Base-by-base conservation (phyloP, 2,797 vertebrate genomes). In the Megaceryle alcyon region DNA sequence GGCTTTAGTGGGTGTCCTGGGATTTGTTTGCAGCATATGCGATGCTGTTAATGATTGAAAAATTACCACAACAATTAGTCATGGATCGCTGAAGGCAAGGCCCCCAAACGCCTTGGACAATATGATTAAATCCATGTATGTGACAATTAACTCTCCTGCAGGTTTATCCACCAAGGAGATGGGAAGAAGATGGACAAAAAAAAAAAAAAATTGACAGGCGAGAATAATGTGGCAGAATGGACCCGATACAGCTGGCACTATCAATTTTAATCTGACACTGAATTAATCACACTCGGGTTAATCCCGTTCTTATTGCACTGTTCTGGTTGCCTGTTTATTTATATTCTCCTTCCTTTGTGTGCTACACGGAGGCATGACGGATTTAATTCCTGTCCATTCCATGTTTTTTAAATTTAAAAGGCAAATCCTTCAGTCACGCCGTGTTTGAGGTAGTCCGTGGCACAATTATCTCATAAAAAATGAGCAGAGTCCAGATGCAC, bases 71-170 rank as follows among this genome's bases (percentile, higher is more conserved):
- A 97, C 98, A 98, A 98, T 99, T 98, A 98, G 98, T 98, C 98
- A 98, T 88, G 98, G 98, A 98, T 98, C 94, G 95, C 98, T 98
- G 98, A 96, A 97, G 98, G 98, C 98, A 97, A 96, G 96, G 97
- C 96, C 98, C 97, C 97, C 92, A 46, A 98, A 97, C 95, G 80
- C 98, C 96, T 94, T 82, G 97, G 98, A 97, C 98, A 99, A 99
- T 99, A 97, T 99, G 99, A 99, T 99, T 99, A 99, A 99, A 99
- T 94, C 98, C 98, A 75, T 99, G 99, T 99, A 99, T 99, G 98
- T 98, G 98, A 99, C 99, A 99, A 99, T 99, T 99, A 99, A 99
- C 99, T 98, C 97, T 98, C 98, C 97, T 97, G 98, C 97, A 95
- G 98, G 98, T 98, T 97, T 97, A 94, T 98, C 97, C 97, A 97